Conservation (phyloP, 2,888 invertebrate species). For the Idaea aversata region DNA sequence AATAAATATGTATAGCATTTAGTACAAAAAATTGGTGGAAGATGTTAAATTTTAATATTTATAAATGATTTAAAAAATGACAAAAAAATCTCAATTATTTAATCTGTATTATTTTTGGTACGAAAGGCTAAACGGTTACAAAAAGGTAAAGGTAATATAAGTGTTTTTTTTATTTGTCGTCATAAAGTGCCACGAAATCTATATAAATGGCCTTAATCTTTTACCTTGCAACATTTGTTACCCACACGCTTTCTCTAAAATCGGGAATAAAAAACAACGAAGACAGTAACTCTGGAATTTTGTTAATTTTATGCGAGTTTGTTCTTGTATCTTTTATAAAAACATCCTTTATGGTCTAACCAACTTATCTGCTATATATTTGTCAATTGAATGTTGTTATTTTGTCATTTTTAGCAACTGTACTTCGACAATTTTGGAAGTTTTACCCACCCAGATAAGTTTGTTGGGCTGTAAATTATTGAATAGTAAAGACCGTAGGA, state of each 20-base stretch:
- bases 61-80: constrained; percentile 6
- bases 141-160: background rate
- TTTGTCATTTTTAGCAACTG: too few species aligned
- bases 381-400: too few species aligned
- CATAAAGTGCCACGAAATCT: background rate
- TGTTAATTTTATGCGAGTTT: background rate
- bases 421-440: background rate
- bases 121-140: background rate
- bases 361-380: background rate
- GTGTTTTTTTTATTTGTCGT: background rate
- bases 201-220: background rate
- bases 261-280: background rate
- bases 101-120: background rate
- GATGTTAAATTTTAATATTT: constrained; percentile 37
- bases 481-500: background rate
- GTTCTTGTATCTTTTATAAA: background rate
- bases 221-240: background rate
- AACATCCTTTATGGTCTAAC: background rate
- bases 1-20: constrained; percentile 69
- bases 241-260: background rate
- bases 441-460: background rate
- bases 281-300: background rate
- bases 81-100: constrained; percentile 3
- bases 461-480: background rate
- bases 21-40: constrained; percentile 76